These are phyloP conservation scores for Clarias laeviceps DNA, from an alignment of 2,797 vertebrate species.

Conservation along the genomic window DNA sequence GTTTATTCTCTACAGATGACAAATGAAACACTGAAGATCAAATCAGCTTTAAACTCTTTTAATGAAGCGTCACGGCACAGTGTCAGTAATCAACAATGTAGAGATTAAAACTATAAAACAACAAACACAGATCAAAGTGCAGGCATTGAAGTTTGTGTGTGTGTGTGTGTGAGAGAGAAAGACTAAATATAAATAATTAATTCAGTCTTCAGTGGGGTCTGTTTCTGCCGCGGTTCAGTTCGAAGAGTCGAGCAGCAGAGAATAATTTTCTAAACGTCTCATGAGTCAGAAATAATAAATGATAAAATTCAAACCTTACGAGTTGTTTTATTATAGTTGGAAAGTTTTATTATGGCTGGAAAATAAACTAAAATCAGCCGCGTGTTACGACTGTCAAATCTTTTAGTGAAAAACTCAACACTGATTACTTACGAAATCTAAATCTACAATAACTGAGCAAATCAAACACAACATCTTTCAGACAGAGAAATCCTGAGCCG, in stretches of 20 bases:
- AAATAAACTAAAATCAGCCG: neutral
- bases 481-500: neutral
- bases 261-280: neutral
- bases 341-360: too few relatives aligned
- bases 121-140: neutral
- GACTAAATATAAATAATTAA: constrained; percentile 1
- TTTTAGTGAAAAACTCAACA: neutral
- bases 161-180: neutral
- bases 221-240: neutral
- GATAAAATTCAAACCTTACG: neutral
- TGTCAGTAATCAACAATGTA: neutral
- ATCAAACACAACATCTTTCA: neutral
- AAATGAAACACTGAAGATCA: neutral
- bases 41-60: neutral
- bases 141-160: neutral
- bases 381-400: neutral
- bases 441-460: neutral
- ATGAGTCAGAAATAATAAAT: neutral
- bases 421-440: neutral
- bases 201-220: neutral
- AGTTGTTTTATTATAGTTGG: neutral
- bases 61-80: neutral
- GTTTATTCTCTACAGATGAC: neutral
- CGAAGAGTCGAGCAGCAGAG: neutral
- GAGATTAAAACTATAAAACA: neutral